A percentile compares a stretch with the other conserved stretches of the same genome.
Conservation (phyloP, 2,888 invertebrate species). For the Scaptomyza cyrtandrae region DNA sequence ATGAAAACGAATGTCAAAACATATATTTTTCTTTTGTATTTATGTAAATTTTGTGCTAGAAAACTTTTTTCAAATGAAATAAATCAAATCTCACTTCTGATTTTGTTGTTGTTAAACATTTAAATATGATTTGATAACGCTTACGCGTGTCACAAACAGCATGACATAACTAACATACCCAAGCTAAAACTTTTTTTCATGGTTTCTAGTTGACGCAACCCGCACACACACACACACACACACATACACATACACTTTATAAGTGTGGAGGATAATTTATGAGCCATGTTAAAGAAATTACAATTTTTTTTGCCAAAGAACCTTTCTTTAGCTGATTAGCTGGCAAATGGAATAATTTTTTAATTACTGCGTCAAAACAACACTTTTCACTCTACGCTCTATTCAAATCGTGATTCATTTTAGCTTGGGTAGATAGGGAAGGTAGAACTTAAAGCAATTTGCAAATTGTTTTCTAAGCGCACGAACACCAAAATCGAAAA, state of each 20-base stretch:
- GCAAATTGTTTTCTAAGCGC: conserved; percentile 78
- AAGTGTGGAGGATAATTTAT: conserved; percentile 63
- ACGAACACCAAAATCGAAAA: conserved; percentile 47
- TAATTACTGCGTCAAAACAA: conserved; percentile 76
- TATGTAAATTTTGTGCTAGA: background rate
- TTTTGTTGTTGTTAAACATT: background rate
- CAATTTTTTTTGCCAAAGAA: conserved; percentile 28
- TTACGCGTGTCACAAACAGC: conserved; percentile 5
- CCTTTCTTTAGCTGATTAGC: conserved; percentile 64
- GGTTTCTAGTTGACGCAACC: conserved; percentile 48
- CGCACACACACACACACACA: conserved; percentile 29
- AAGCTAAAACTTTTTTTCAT: conserved; percentile 43
- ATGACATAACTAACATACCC: conserved; percentile 6
- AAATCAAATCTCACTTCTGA: background rate
- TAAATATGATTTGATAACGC: background rate
- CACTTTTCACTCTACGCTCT: conserved; percentile 17
- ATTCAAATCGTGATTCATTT: conserved; percentile 52
- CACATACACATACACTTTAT: conserved; percentile 34
- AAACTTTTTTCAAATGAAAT: conserved; percentile 1
- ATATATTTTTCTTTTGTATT: background rate
- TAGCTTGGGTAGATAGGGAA: conserved; percentile 18
- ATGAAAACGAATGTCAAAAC: background rate
- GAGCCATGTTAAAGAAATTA: conserved; percentile 70
- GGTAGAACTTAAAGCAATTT: conserved; percentile 62
- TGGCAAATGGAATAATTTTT: conserved; percentile 46